Evolutionary conservation across 1,140 invertebrate genomes (phyloP).

Genomic region (Venturia canescens): DNA sequence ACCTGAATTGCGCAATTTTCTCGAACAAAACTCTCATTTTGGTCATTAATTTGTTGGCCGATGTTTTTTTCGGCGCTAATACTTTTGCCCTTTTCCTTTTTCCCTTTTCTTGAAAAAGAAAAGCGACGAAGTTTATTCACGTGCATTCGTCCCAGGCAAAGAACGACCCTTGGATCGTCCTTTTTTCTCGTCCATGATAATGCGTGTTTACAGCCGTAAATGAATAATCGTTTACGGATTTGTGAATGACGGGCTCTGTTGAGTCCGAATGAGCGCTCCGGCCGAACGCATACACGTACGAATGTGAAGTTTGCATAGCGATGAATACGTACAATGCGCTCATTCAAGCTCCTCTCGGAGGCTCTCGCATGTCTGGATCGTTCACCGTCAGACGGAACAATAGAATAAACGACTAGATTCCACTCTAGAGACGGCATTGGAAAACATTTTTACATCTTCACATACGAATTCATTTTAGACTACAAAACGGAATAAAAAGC

Average conservation of each 20-base stretch:
- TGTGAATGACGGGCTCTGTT: conserved; percentile 66
- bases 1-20: no score
- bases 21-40: no score
- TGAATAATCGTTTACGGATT: conserved; percentile 33
- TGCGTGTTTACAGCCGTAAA: background rate
- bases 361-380: conserved; percentile 31
- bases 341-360: conserved; percentile 58
- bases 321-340: conserved; percentile 64
- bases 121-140: background rate
- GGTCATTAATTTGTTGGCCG: no score
- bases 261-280: conserved; percentile 59
- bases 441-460: background rate
- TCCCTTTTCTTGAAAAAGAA: background rate
- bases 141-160: background rate
- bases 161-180: conserved; percentile 1
- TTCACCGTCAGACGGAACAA: conserved; percentile 6
- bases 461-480: background rate
- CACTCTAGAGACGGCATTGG: background rate
- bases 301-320: conserved; percentile 38
- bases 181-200: background rate
- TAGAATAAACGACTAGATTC: background rate
- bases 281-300: background rate
- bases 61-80: no score
- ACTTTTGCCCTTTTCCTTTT: background rate
- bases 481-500: no score